A percentile compares a stretch with the other conserved stretches of the same genome.
Evolutionary conservation across 2,797 vertebrate species (phyloP).

Genomic region (Coreius guichenoti): DNA sequence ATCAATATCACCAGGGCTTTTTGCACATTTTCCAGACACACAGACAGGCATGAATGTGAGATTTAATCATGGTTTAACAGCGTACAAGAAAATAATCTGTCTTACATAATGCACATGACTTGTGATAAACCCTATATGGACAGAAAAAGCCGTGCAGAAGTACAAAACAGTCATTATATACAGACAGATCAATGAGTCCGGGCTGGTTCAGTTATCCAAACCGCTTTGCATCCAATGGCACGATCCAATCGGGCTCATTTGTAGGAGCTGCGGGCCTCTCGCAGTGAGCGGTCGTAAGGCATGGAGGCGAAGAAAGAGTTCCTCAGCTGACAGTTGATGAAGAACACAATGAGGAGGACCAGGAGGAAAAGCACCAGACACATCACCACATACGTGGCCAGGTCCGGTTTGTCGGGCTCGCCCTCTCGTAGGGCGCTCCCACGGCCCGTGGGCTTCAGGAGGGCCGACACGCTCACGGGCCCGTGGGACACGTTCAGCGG

Average conservation of each 20-base stretch:
- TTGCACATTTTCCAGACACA: constrained; percentile 13
- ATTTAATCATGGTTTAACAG: constrained; percentile 61
- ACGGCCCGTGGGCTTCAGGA: constrained; percentile 89
- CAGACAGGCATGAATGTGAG: constrained; percentile 18
- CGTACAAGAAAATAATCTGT: constrained; percentile 51
- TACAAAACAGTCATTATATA: constrained; percentile 66
- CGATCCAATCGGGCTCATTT: constrained; percentile 71
- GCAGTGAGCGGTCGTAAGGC: constrained; percentile 95
- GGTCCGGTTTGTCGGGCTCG: constrained; percentile 90
- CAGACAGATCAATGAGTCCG: constrained; percentile 23
- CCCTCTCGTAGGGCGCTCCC: constrained; percentile 85
- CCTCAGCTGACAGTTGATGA: constrained; percentile 98
- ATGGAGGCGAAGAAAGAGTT: constrained; percentile 97
- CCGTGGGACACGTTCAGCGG: constrained; percentile 87
- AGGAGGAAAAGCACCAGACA: constrained; percentile 93
- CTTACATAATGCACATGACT: constrained; percentile 68
- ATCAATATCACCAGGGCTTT: constrained; percentile 11
- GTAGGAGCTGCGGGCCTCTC: constrained; percentile 93
- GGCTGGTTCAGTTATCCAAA: not conserved
- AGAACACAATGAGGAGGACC: constrained; percentile 94
- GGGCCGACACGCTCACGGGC: constrained; percentile 87
- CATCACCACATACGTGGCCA: constrained; percentile 93
- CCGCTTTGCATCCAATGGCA: not conserved
- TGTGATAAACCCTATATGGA: constrained; percentile 55
- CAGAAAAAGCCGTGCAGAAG: constrained; percentile 50